These are phyloP conservation scores for Pyxicephalus adspersus DNA, from an alignment of 2,113 vertebrate species.

Conservation along the genomic window DNA sequence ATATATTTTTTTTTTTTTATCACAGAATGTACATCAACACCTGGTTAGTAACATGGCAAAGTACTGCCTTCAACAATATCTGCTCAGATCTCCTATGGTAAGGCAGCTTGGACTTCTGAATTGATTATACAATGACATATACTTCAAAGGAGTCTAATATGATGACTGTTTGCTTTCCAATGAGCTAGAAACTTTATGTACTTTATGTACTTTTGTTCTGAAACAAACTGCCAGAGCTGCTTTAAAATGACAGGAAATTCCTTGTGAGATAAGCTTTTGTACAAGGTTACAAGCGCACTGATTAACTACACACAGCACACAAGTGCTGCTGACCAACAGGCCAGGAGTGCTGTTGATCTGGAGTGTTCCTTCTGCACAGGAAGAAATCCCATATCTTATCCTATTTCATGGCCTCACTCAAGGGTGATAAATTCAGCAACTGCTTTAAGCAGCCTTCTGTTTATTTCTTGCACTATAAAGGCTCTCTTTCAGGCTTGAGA, in stretches of 20 bases:
- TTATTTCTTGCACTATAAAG: constrained; percentile 20
- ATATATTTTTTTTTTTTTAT: too few relatives aligned
- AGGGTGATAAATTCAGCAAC: constrained; percentile 17
- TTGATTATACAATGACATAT: not conserved
- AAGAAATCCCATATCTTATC: constrained; percentile 40
- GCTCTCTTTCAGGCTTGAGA: not conserved
- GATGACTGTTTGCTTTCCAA: constrained; percentile 2
- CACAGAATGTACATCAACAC: too few relatives aligned
- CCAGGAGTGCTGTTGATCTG: constrained; percentile 22
- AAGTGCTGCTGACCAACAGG: constrained; percentile 29
- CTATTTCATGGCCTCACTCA: constrained; percentile 16
- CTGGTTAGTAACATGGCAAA: too few relatives aligned
- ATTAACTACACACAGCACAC: constrained; percentile 10
- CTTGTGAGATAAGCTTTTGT: constrained; percentile 34
- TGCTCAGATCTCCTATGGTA: not conserved
- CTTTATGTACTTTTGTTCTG: constrained; percentile 31
- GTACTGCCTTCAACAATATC: not conserved
- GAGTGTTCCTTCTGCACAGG: constrained; percentile 7
- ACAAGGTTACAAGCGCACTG: not conserved
- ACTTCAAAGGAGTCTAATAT: constrained; percentile 22
- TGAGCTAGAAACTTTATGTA: constrained; percentile 20
- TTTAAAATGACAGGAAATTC: constrained; percentile 51
- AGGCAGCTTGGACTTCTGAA: constrained; percentile 16
- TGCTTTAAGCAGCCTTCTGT: constrained; percentile 13
- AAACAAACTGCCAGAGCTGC: constrained; percentile 34